Evolutionary conservation across 2,888 invertebrate species (phyloP).

Genomic region (Corythucha ciliata): DNA sequence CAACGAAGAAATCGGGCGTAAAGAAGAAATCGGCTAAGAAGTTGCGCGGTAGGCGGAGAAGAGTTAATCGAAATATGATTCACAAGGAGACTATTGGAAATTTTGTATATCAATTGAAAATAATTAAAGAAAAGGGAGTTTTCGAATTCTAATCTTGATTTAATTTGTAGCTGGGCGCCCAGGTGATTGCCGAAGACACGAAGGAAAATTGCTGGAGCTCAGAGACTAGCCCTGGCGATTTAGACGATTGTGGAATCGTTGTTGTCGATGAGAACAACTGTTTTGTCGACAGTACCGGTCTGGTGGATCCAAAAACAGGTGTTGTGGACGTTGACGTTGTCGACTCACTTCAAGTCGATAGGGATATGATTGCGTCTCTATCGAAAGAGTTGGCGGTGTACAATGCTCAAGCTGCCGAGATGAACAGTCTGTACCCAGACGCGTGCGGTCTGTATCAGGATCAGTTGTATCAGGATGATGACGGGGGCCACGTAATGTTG

Average conservation of each 20-base stretch:
- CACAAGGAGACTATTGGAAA: not conserved
- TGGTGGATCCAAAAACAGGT: slow-evolving; percentile 8
- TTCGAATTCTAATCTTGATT: no score
- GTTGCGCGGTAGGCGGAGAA: no score
- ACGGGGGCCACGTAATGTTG: slow-evolving; percentile 7
- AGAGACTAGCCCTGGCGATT: no score
- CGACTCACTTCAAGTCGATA: not conserved
- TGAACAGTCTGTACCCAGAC: not conserved
- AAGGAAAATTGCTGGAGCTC: slow-evolving; percentile 23
- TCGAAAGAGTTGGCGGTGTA: slow-evolving; percentile 24
- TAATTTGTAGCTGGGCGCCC: no score
- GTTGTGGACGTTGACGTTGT: not conserved
- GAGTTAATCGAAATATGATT: slow-evolving; percentile 1
- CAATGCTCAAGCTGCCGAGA: slow-evolving; percentile 7
- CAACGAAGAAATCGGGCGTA: no score
- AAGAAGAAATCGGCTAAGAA: slow-evolving; percentile 13
- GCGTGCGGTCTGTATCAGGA: slow-evolving; percentile 10
- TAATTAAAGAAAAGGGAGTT: no score
- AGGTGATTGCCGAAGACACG: slow-evolving; percentile 18
- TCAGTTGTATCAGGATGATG: slow-evolving; percentile 1
- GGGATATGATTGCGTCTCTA: slow-evolving; percentile 19
- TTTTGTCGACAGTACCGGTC: slow-evolving; percentile 15
- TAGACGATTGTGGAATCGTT: no score
- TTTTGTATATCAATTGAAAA: no score
- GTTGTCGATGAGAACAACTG: slow-evolving; percentile 16